A percentile compares a stretch with the other conserved stretches of the same genome.
phyloP scores from a whole-genome alignment of 2,113 vertebrate species.

The Coturnix japonica region DNA sequence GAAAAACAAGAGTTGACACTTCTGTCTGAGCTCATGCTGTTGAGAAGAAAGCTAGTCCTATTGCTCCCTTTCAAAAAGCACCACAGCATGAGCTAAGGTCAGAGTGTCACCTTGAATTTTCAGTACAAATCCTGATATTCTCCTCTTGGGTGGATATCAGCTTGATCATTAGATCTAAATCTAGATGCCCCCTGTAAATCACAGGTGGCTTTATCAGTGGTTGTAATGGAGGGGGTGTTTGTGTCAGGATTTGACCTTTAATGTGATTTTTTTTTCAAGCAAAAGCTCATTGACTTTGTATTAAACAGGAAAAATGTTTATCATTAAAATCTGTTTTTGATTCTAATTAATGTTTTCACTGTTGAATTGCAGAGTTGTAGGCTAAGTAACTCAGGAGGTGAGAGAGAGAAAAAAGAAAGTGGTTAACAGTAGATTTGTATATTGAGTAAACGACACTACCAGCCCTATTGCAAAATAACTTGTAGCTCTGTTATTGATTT shows the following conservation, averaged over 20 bases:
- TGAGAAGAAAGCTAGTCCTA: slow-evolving; percentile 21
- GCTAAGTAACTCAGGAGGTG: background rate
- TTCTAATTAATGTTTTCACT: background rate
- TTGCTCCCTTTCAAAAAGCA: slow-evolving; percentile 2
- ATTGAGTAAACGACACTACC: background rate
- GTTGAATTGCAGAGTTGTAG: background rate
- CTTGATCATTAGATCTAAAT: slow-evolving; percentile 9
- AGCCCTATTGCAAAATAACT: background rate
- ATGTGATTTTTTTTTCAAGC: background rate
- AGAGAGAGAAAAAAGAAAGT: background rate
- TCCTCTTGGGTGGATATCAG: background rate
- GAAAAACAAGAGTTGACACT: slow-evolving; percentile 1
- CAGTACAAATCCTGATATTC: background rate
- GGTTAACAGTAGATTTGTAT: background rate
- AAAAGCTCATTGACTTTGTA: background rate
- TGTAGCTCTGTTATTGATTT: slow-evolving; percentile 22
- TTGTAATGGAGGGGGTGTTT: background rate
- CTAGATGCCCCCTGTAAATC: slow-evolving; percentile 11
- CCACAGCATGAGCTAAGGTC: slow-evolving; percentile 36
- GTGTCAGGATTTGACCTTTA: background rate
- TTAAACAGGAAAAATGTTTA: background rate
- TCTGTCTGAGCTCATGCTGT: background rate
- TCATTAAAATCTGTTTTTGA: background rate
- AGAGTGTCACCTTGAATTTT: slow-evolving; percentile 47
- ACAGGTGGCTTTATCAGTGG: background rate